phyloP scores from a whole-genome alignment of 2,113 vertebrate species.

The Murina feae region DNA sequence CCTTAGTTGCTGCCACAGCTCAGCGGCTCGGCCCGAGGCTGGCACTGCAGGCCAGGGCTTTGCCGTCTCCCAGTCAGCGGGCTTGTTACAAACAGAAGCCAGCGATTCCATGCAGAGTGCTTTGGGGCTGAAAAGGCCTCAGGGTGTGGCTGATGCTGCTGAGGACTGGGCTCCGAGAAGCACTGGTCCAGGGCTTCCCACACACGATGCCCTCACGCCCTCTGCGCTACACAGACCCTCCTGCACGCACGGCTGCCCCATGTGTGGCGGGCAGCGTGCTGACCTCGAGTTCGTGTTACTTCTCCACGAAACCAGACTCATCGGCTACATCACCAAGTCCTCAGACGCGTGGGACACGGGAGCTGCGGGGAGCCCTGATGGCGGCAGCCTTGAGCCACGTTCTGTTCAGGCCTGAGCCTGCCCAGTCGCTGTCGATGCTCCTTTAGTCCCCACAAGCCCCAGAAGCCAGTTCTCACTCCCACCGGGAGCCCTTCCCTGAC shows the following conservation, averaged over 20 bases:
- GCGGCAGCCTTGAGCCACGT: not conserved
- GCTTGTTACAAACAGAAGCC: not conserved
- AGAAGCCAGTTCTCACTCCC: not conserved
- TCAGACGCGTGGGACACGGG: not conserved
- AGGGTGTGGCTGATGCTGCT: too few relatives aligned
- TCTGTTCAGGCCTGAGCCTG: not conserved
- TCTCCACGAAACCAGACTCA: not conserved
- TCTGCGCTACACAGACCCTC: not conserved
- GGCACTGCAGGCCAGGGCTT: not conserved
- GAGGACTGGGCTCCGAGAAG: not conserved
- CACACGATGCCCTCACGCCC: rapidly evolving
- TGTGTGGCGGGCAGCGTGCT: not conserved
- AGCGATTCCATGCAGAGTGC: not conserved
- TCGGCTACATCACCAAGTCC: not conserved
- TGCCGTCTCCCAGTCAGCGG: not conserved
- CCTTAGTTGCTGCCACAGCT: not conserved
- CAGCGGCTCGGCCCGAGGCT: not conserved
- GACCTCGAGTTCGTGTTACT: not conserved
- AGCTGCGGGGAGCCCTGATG: not conserved
- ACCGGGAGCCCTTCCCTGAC: not conserved
- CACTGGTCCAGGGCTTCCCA: not conserved
- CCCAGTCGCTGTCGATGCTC: not conserved
- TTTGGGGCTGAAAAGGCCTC: not conserved
- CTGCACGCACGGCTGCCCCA: not conserved
- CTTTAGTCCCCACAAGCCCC: not conserved